These are phyloP conservation scores for Pollicipes pollicipes DNA, from an alignment of 1,140 invertebrate genomes.

Conservation along the genomic window DNA sequence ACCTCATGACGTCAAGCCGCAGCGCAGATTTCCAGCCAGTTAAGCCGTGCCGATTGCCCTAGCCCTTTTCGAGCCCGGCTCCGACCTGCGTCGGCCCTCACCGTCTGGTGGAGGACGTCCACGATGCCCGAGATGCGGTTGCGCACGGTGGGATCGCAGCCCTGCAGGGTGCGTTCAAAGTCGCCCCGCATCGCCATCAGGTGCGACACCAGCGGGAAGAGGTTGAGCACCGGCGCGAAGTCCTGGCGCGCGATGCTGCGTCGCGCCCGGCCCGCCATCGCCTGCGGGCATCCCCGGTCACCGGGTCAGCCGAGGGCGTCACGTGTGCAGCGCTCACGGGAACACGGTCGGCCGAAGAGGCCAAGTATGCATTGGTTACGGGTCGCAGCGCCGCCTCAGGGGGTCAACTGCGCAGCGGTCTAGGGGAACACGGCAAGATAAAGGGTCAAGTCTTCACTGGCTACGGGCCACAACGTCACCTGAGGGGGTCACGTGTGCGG, in stretches of 20 bases:
- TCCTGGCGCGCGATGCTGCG: constrained; percentile 60
- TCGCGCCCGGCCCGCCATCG: constrained; percentile 48
- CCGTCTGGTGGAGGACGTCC: constrained; percentile 52
- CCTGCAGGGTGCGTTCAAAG: constrained; percentile 57
- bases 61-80: too few species aligned
- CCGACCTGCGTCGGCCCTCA: constrained; percentile 33
- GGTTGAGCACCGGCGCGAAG: constrained; percentile 59
- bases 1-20: too few species aligned
- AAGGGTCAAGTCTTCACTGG: too few species aligned
- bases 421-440: too few species aligned
- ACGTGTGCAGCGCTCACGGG: not conserved
- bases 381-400: too few species aligned
- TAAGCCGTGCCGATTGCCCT: too few species aligned
- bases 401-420: too few species aligned
- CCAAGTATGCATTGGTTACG: too few species aligned
- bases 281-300: not conserved
- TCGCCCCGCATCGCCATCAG: constrained; percentile 59
- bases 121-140: constrained; percentile 53
- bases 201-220: constrained; percentile 73
- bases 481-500: too few species aligned
- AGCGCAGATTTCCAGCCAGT: too few species aligned
- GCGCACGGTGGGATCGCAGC: constrained; percentile 45
- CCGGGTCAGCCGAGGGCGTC: not conserved
- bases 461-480: too few species aligned
- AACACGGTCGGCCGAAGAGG: not conserved